Evolutionary conservation across 2,113 vertebrate species (phyloP).

Genomic region (Variabilichromis moorii): DNA sequence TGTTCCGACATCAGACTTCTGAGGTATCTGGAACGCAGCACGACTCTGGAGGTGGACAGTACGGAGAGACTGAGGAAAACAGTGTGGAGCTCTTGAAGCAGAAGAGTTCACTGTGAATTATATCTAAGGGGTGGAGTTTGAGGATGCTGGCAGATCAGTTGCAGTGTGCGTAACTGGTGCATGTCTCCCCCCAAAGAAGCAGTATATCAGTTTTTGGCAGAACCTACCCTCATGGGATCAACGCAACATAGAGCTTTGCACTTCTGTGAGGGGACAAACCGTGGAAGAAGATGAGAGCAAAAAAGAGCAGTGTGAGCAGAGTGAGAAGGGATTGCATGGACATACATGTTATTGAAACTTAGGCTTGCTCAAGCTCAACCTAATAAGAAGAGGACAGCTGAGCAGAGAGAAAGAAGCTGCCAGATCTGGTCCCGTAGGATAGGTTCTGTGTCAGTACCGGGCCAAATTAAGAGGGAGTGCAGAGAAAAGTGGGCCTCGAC

Average conservation of each 20-base stretch:
- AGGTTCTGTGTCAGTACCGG: slow-evolving; percentile 57
- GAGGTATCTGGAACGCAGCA: neutral
- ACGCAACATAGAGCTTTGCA: neutral
- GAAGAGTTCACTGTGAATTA: neutral
- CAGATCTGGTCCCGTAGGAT: slow-evolving; percentile 35
- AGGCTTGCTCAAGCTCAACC: slow-evolving; percentile 15
- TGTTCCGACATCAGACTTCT: neutral
- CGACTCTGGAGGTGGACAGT: neutral
- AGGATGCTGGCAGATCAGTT: slow-evolving; percentile 11
- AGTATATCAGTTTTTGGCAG: neutral
- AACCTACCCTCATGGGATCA: neutral
- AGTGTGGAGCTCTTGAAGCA: neutral
- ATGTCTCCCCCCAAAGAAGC: neutral
- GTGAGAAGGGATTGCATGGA: neutral
- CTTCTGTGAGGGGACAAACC: neutral
- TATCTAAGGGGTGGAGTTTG: neutral
- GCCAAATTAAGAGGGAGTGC: slow-evolving; percentile 64
- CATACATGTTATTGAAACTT: slow-evolving; percentile 21
- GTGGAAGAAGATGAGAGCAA: neutral
- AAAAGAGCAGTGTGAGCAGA: neutral
- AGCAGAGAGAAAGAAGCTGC: slow-evolving; percentile 38
- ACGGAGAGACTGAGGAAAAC: neutral
- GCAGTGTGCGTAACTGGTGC: neutral
- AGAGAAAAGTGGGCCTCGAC: slow-evolving; percentile 34
- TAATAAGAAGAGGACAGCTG: slow-evolving; percentile 48